These are phyloP conservation scores for Barypeithes pellucidus DNA, from an alignment of 2,888 invertebrate species.

Conservation along the genomic window DNA sequence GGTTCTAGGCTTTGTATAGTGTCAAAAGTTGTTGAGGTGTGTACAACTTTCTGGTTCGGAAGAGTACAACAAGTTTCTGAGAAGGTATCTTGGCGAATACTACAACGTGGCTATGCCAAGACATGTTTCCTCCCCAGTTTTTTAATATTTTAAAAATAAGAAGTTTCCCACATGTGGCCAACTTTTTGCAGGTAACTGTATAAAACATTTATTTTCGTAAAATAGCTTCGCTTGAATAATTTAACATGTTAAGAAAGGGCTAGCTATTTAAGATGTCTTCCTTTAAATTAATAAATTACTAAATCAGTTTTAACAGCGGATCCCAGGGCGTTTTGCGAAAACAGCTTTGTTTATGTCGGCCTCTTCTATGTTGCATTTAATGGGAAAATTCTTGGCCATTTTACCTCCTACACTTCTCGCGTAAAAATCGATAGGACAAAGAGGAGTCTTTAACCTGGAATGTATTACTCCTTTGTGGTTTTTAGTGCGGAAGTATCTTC, in stretches of 20 bases:
- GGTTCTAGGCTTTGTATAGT: no score
- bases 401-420: constrained; percentile 12
- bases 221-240: background rate
- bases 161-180: no score
- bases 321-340: constrained; percentile 1
- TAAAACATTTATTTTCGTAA: background rate
- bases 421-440: constrained; percentile 14
- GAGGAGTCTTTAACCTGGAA: background rate
- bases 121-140: no score
- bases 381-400: constrained; percentile 22
- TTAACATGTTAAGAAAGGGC: background rate
- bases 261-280: constrained; percentile 4
- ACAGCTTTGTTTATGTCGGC: constrained; percentile 27
- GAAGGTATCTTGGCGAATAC: no score
- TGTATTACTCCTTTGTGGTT: constrained; percentile 11
- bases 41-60: no score
- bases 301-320: constrained; percentile 7
- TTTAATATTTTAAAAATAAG: background rate
- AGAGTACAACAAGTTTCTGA: no score
- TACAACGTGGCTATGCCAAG: no score
- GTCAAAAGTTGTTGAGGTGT: no score
- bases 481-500: background rate
- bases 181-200: no score
- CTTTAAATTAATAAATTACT: constrained; percentile 13
- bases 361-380: constrained; percentile 29